phyloP scores from a whole-genome alignment of 2,888 invertebrate genomes.

The Dorcus parallelipipedus region DNA sequence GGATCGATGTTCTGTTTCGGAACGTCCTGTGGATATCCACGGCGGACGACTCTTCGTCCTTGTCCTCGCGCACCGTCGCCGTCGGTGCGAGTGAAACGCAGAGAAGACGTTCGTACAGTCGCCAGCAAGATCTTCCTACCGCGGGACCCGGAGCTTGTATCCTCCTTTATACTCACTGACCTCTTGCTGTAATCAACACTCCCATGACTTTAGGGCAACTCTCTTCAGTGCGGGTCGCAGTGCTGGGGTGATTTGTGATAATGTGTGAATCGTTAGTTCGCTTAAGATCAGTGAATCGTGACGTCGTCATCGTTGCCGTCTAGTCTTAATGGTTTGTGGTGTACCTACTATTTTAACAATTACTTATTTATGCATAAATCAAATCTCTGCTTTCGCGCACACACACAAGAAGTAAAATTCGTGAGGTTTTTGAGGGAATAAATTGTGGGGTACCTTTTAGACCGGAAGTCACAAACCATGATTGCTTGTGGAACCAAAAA shows the following conservation, averaged over 20 bases:
- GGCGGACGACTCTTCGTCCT: neutral
- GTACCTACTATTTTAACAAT: too few species aligned
- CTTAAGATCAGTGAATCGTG: slow-evolving; percentile 1
- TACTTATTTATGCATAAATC: too few species aligned
- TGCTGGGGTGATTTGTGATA: slow-evolving; percentile 29
- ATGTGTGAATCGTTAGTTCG: neutral
- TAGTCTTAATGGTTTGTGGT: too few species aligned
- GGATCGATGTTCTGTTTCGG: slow-evolving; percentile 27
- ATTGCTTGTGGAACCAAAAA: too few species aligned
- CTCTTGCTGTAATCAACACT: slow-evolving; percentile 28
- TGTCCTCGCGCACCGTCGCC: neutral
- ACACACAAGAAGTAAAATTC: too few species aligned
- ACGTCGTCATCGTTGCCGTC: neutral
- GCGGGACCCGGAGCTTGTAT: slow-evolving; percentile 30
- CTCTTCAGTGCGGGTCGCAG: slow-evolving; percentile 25
- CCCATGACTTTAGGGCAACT: slow-evolving; percentile 16
- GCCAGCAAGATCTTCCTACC: slow-evolving; percentile 6
- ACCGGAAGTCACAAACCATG: too few species aligned
- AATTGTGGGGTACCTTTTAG: too few species aligned
- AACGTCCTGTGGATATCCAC: slow-evolving; percentile 5
- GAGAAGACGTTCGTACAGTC: slow-evolving; percentile 13
- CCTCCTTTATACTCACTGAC: slow-evolving; percentile 29
- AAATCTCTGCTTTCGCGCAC: too few species aligned
- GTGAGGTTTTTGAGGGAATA: too few species aligned
- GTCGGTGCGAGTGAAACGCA: slow-evolving; percentile 1